phyloP scores from a whole-genome alignment of 2,797 vertebrate genomes.

The Spinus pinus region DNA sequence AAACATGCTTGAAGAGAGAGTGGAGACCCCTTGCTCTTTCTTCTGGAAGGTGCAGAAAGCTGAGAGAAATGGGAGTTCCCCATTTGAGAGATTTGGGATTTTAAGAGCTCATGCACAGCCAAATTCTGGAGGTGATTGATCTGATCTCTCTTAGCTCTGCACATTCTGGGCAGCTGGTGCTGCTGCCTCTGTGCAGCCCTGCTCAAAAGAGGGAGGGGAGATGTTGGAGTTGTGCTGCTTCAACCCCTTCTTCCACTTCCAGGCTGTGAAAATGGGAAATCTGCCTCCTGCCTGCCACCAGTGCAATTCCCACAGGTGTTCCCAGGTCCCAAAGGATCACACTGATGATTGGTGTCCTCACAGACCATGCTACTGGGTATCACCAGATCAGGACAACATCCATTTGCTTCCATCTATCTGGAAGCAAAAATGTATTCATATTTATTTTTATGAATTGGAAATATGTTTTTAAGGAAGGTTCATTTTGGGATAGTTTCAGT shows the following conservation, averaged over 20 bases:
- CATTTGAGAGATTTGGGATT: not conserved
- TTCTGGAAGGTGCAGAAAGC: not conserved
- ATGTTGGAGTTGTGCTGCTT: not conserved
- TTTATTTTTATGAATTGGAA: not conserved
- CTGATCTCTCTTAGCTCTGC: not conserved
- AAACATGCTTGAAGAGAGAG: not conserved
- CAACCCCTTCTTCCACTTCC: not conserved
- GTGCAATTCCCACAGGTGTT: accelerated
- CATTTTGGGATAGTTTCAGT: not conserved
- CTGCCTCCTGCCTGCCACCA: not conserved
- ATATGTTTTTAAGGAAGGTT: not conserved
- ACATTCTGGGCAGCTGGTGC: too few species aligned
- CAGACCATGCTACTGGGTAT: not conserved
- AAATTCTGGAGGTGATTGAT: accelerated
- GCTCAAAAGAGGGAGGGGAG: not conserved
- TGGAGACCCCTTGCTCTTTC: not conserved
- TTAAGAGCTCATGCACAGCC: accelerated
- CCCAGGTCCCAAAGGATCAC: not conserved
- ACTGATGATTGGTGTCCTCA: not conserved
- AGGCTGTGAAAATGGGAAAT: not conserved
- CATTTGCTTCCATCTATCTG: not conserved
- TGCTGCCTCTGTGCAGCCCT: accelerated
- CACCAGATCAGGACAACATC: not conserved
- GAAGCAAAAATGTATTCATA: not conserved
- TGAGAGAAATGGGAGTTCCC: not conserved